Percentiles rank a stretch among this genome's conserved stretches.
These are phyloP conservation scores for Neodiprion fabricii DNA, from an alignment of 1,140 invertebrate genomes.

Conservation along the genomic window DNA sequence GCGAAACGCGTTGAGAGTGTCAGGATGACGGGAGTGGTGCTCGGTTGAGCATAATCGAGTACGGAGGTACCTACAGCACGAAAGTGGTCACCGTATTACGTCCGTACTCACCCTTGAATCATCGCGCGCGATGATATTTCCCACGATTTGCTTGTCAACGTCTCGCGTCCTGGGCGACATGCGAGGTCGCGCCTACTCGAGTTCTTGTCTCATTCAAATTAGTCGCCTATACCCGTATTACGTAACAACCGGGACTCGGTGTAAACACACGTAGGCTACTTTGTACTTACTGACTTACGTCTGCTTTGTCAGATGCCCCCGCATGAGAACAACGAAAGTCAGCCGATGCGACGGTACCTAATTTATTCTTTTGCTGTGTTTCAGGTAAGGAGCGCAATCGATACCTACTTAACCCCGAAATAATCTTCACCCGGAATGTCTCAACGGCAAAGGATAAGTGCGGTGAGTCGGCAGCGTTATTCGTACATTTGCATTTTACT, in stretches of 20 bases:
- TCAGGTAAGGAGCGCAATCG: not conserved
- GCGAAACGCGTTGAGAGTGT: not conserved
- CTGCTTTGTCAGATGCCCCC: no score
- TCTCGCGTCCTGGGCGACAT: not conserved
- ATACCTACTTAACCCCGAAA: no score
- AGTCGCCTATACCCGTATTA: not conserved
- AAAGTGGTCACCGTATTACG: no score
- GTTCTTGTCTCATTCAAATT: constrained; percentile 6
- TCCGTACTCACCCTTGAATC: not conserved
- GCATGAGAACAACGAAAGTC: no score
- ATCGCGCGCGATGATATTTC: not conserved
- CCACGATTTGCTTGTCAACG: not conserved
- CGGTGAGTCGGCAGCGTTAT: no score
- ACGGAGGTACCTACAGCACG: not conserved
- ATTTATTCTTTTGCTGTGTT: not conserved
- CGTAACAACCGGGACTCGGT: no score
- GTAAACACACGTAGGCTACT: no score
- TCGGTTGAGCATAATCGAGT: not conserved
- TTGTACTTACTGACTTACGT: no score
- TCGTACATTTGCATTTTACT: no score
- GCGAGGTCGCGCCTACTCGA: not conserved
- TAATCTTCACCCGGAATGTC: no score
- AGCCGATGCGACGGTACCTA: no score
- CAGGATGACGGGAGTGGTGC: not conserved
- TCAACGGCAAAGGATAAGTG: no score